These are phyloP conservation scores for Panorpa germanica DNA, from an alignment of 2,888 invertebrate genomes.

Conservation along the genomic window DNA sequence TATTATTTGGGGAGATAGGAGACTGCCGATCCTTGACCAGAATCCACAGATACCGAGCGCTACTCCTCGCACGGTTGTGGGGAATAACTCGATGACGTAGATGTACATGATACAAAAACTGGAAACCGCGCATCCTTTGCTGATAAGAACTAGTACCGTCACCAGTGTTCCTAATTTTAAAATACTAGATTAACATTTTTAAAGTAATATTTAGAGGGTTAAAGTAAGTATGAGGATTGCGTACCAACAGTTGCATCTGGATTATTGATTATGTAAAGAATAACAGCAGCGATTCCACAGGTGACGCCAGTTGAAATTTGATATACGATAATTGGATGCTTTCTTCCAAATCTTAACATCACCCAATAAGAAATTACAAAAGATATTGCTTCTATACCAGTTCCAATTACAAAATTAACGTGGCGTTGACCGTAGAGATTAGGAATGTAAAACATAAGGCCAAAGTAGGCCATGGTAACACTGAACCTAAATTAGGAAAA, in stretches of 20 bases:
- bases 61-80: slow-evolving; percentile 21
- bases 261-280: too few relatives aligned
- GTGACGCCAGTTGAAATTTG: slow-evolving; percentile 22
- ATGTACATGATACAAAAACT: slow-evolving; percentile 25
- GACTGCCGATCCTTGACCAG: slow-evolving; percentile 26
- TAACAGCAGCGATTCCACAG: too few relatives aligned
- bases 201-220: slow-evolving; percentile 3
- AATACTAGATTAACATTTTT: too few relatives aligned
- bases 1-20: slow-evolving; percentile 24
- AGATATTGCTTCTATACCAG: slow-evolving; percentile 24
- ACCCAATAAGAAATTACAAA: slow-evolving; percentile 22
- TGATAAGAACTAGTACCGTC: slow-evolving; percentile 20
- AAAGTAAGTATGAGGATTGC: not conserved
- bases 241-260: slow-evolving; percentile 6
- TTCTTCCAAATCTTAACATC: slow-evolving; percentile 23
- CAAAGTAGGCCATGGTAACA: slow-evolving; percentile 24
- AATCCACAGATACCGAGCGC: slow-evolving; percentile 27
- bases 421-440: slow-evolving; percentile 26
- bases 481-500: too few relatives aligned
- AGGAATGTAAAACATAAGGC: slow-evolving; percentile 23
- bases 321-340: slow-evolving; percentile 22
- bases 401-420: slow-evolving; percentile 27
- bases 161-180: too few relatives aligned
- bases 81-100: slow-evolving; percentile 22
- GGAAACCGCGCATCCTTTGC: slow-evolving; percentile 25